Percentiles rank a stretch among this genome's conserved stretches.
phyloP scores from a whole-genome alignment of 2,797 vertebrate genomes.

The Xiphophorus birchmanni region DNA sequence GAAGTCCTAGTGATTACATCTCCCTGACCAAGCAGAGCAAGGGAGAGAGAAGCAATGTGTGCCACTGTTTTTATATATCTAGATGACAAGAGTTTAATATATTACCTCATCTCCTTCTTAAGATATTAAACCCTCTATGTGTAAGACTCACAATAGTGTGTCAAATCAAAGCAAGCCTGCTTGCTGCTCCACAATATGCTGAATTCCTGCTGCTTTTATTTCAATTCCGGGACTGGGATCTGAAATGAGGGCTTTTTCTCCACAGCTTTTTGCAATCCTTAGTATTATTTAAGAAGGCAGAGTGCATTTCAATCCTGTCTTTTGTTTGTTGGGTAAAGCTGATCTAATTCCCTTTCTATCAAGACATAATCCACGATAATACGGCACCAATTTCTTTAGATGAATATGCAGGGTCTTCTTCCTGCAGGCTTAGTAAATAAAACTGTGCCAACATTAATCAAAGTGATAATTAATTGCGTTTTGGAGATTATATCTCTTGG shows the following conservation, averaged over 20 bases:
- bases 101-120: slow-evolving; percentile 33
- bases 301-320: slow-evolving; percentile 40
- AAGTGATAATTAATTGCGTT: slow-evolving; percentile 76
- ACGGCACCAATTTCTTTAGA: slow-evolving; percentile 77
- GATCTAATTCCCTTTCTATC: slow-evolving; percentile 77
- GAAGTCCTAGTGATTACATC: slow-evolving; percentile 73
- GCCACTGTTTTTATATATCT: slow-evolving; percentile 31
- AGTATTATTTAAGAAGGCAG: slow-evolving; percentile 35
- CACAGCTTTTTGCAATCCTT: slow-evolving; percentile 36
- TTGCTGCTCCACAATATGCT: slow-evolving; percentile 11
- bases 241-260: slow-evolving; percentile 22
- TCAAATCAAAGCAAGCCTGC: slow-evolving; percentile 25
- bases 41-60: slow-evolving; percentile 35
- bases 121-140: slow-evolving; percentile 30
- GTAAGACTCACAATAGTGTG: slow-evolving; percentile 14
- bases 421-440: slow-evolving; percentile 82
- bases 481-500: slow-evolving; percentile 70
- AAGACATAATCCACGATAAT: slow-evolving; percentile 82
- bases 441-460: slow-evolving; percentile 79
- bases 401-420: slow-evolving; percentile 73
- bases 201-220: slow-evolving; percentile 34
- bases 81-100: slow-evolving; percentile 20
- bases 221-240: slow-evolving; percentile 31
- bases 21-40: slow-evolving; percentile 53
- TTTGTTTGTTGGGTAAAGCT: slow-evolving; percentile 68